Base-by-base conservation (phyloP, 2,888 invertebrate species). In the Anarsia innoxiella region DNA sequence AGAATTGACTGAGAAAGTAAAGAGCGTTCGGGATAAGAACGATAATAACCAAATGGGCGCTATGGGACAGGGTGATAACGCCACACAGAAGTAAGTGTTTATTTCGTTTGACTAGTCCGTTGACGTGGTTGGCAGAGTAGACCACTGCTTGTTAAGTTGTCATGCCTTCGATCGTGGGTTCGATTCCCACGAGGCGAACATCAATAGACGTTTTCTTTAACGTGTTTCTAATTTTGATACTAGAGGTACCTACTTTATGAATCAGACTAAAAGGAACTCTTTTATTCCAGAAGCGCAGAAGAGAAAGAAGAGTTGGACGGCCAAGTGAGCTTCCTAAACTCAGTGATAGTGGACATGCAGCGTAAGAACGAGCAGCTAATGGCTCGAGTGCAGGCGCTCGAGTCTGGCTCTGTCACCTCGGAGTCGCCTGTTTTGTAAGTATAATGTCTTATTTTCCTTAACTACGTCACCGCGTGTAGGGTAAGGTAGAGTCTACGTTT, bases 281-380 rank as follows among this genome's bases (percentile, higher is more conserved):
- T 13, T 31, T 12, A 3, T 37, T 14, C 16, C 26, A 32, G 28
- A 31, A 5, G 14, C 2, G 9, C 19, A 10, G 37, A 37, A 53
- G 90, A 91, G 32, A 88, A 89, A 50, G 86, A 89, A 38, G 85
- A 88, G 49, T 84, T 88, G 32, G 91, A 91, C 47, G 88, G 89
- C 6, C 93, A 94, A 78, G 91, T 95, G 38, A 92, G 93, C 54
- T 98, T 99, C 80, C 87, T 99, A 16, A 97, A 99, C 84, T 94
- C 97, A 5, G 96, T 99, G 51, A 98, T 99, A 55, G 96, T 95
- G 15, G 97, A 97, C 63, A 93, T 97, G 91, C 96, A 97, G 74
- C 89, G 89, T 50, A 97, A 97, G 73, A 96, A 96, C 65, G 93
- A 95, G 59, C 91, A 92, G 51, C 86, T 97, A 1, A 87, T 90